Conservation (phyloP, 2,797 vertebrate species). For the Coregonus suidteri region DNA sequence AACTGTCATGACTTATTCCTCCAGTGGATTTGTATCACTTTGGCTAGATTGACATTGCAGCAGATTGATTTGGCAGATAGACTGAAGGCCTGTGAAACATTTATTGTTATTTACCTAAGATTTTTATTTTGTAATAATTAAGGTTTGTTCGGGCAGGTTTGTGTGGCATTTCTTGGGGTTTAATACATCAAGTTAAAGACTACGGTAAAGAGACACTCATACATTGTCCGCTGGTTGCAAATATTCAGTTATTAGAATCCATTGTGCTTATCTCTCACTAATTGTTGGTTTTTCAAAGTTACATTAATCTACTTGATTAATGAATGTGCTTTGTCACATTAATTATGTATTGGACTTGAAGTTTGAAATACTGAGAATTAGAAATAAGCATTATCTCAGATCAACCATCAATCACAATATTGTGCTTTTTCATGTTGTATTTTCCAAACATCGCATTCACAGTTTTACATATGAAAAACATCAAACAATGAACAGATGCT, state of each 20-base stretch:
- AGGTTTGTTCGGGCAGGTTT: neutral
- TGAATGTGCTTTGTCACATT: too few relatives aligned
- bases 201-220: conserved; percentile 11
- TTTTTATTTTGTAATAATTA: neutral
- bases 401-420: too few relatives aligned
- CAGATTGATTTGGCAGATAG: conserved; percentile 50
- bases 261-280: conserved; percentile 23
- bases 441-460: too few relatives aligned
- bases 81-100: neutral
- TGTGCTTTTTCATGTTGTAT: too few relatives aligned
- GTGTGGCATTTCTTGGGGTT: neutral
- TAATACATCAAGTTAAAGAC: neutral
- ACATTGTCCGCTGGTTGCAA: conserved; percentile 15
- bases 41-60: conserved; percentile 51
- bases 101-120: neutral
- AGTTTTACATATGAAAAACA: conserved; percentile 30
- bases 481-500: conserved; percentile 20
- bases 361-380: too few relatives aligned
- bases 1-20: conserved; percentile 49
- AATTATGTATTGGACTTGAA: too few relatives aligned
- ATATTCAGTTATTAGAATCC: neutral
- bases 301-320: too few relatives aligned
- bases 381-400: too few relatives aligned
- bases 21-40: conserved; percentile 52
- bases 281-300: conserved; percentile 20